Base-by-base conservation (phyloP, 1,140 invertebrate genomes). In the Brachionus rubens region DNA sequence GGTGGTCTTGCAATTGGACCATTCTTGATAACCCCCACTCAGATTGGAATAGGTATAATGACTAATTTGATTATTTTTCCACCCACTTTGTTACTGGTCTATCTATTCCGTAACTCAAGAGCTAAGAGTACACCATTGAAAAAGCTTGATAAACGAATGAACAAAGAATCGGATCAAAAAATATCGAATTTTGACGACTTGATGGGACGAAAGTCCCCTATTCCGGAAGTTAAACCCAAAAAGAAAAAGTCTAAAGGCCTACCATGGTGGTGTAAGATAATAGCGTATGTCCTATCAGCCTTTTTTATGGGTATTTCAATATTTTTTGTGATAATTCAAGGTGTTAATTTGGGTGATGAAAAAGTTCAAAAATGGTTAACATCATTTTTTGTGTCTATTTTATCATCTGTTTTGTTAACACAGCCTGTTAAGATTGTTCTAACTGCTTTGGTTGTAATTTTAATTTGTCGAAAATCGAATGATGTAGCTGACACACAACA, bases 281-380 rank as follows among this genome's bases (percentile, higher is more conserved):
- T 88, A 46, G 87, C 82, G 6, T 88, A 87, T 87, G 77, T 85
- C 7, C 56, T 88, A 5, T 81, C 86, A 7, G 79, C 85, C 65
- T 21, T 83, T 9, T 80, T 82, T 0, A 87, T 87, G 24, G 62
- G 81, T 19, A 81, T 83, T 0, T 84, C 85, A 0, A 80, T 84
- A 1, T 85, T 86, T 76, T 87, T 88, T 79, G 82, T 88, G 10
- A 87, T 85, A 79, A 86, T 86, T 36, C 87, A 87, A 78, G 87
- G 87, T 16, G 85, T 88, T 65, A 82, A 81, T 77, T 88, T 88
- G 79, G 85, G 86, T 36, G 86, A 88, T 75, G 82, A 85, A 21
- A 88, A 87, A 76, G 86, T 85, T 40, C 83, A 83, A 68, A 86
- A 88, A 79, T 88, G 87, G 87, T 83, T 88, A 4, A 86, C 86